Base-by-base conservation (phyloP, 2,113 vertebrate genomes). In the Entomyzon cyanotis region DNA sequence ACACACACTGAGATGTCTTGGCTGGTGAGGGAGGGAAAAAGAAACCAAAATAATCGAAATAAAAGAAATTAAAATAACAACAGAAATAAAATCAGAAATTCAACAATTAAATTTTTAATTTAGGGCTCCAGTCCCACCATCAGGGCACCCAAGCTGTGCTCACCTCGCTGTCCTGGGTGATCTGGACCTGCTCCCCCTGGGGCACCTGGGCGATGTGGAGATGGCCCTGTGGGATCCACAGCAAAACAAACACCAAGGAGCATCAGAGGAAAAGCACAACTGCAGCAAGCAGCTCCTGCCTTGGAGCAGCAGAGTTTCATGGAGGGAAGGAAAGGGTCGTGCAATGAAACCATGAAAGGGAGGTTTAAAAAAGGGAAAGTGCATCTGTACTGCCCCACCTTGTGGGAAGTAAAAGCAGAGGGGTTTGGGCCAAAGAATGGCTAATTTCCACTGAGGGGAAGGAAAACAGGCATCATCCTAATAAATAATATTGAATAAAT, bases 161-260 rank as follows among this genome's bases (percentile, higher is more conserved):
- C 96, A 98, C 99, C 98, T 99, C 99, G 16, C 99, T 99, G 98
- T 99, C 99, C 97, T 99, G 99, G 1, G 99, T 99, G 98, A 99
- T 99, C 98, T 99, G 99, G 31, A 99, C 99, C 96, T 99, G 99
- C 89, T 99, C 99, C 10, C 99, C 99, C 95, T 99, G 99, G 42
- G 99, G 99, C 76, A 99, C 99, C 98, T 99, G 99, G 60, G 99
- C 99, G 23, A 99, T 99, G 95, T 99, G 99, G 87, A 99, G 98
- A 96, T 99, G 99, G 86, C 99, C 99, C 98, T 99, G 99, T 87
- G 99, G 98, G 94, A 99, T 99, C 98, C 99, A 53, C 87, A 98
- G 73, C 93, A 94, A 91, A 95, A 97, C 56, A 97, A 95, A 98
- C 96, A 98, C 53, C 65, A 95, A 97, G 97, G 91, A 98, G 97